Evolutionary conservation across 2,113 vertebrate species (phyloP).

Genomic region (Seriola aureovittata): DNA sequence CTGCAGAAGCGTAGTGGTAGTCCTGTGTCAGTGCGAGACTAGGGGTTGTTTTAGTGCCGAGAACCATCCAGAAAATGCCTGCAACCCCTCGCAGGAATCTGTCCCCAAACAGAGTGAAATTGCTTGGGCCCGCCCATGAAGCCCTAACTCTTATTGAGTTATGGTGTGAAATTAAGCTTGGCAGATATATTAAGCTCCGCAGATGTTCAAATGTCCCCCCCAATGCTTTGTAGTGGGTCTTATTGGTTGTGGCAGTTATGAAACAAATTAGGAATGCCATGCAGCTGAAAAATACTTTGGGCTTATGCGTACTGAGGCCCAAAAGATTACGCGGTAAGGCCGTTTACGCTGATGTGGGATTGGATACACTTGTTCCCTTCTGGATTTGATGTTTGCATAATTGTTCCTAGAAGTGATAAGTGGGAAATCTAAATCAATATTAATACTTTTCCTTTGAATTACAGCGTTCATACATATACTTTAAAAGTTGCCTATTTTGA

Average conservation of each 20-base stretch:
- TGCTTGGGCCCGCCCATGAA: slow-evolving; percentile 39
- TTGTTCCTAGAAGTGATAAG: slow-evolving; percentile 21
- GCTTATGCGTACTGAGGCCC: slow-evolving; percentile 59
- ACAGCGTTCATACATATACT: background rate
- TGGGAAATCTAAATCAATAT: slow-evolving; percentile 34
- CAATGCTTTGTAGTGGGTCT: slow-evolving; percentile 74
- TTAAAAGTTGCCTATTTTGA: background rate
- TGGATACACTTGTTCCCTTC: slow-evolving; percentile 35
- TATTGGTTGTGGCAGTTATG: slow-evolving; percentile 66
- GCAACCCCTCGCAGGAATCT: slow-evolving; percentile 65
- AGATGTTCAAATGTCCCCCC: slow-evolving; percentile 63
- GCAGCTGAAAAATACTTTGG: slow-evolving; percentile 59
- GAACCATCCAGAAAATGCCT: slow-evolving; percentile 72
- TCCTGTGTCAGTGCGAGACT: slow-evolving; percentile 6
- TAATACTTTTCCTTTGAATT: slow-evolving; percentile 22
- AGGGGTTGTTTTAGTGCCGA: slow-evolving; percentile 24
- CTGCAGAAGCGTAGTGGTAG: slow-evolving; percentile 6
- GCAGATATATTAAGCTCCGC: slow-evolving; percentile 70
- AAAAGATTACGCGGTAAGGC: slow-evolving; percentile 40
- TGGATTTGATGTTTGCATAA: slow-evolving; percentile 37
- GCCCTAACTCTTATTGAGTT: slow-evolving; percentile 72
- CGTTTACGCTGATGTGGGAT: slow-evolving; percentile 41
- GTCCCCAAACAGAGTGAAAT: slow-evolving; percentile 68
- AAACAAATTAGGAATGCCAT: slow-evolving; percentile 70
- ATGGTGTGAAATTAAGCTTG: slow-evolving; percentile 76